Conservation (phyloP, 2,888 invertebrate species). For the Drosophila acutilabella region DNA sequence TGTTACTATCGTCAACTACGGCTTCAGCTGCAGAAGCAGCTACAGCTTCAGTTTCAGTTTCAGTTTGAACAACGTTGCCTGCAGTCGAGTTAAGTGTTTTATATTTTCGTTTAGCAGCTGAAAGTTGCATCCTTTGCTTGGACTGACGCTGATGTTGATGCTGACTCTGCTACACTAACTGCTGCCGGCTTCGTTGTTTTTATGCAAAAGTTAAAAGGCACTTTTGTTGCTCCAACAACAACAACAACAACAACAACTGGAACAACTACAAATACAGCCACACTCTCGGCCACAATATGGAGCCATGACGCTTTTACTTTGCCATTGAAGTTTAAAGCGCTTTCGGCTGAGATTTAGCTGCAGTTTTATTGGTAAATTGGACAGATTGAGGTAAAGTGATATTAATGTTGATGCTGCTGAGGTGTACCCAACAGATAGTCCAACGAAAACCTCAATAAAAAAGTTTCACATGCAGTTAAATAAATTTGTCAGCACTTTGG, state of each 20-base stretch:
- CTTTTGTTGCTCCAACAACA: conserved; percentile 50
- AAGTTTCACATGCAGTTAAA: conserved; percentile 26
- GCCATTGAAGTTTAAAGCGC: conserved; percentile 64
- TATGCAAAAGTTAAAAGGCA: conserved; percentile 78
- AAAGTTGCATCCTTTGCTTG: conserved; percentile 75
- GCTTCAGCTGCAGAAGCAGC: conserved; percentile 7
- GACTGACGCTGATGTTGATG: conserved; percentile 3
- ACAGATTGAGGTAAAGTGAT: conserved; percentile 80
- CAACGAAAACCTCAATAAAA: not conserved
- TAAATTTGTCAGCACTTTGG: conserved; percentile 19
- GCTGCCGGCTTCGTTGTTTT: conserved; percentile 73
- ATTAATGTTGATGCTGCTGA: conserved; percentile 59
- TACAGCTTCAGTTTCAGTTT: conserved; percentile 11
- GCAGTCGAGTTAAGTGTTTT: conserved; percentile 76
- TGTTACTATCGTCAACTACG: conserved; percentile 23
- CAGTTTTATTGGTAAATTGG: conserved; percentile 79
- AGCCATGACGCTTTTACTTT: conserved; percentile 39
- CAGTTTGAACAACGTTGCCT: conserved; percentile 22
- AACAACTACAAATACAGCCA: conserved; percentile 25
- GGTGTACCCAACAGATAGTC: conserved; percentile 7
- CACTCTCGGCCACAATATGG: conserved; percentile 13
- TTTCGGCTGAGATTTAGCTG: conserved; percentile 57
- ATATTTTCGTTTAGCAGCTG: conserved; percentile 81
- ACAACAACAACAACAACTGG: conserved; percentile 38
- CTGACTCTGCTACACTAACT: conserved; percentile 55